Evolutionary conservation across 1,140 invertebrate species (phyloP).

Genomic region (Brachionus plicatilis): DNA sequence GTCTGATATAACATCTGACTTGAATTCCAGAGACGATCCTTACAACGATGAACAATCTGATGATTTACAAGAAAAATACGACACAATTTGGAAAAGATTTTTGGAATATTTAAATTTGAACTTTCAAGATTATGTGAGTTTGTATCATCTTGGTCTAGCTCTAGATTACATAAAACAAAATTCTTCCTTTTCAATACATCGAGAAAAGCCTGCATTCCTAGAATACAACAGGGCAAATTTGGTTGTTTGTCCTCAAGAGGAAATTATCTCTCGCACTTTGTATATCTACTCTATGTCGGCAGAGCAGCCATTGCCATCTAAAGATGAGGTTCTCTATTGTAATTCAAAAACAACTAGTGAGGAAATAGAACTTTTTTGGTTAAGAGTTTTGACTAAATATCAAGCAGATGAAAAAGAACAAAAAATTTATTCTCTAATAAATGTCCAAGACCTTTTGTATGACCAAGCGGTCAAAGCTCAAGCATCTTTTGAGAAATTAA

Average conservation of each 20-base stretch:
- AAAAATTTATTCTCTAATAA: constrained; percentile 11
- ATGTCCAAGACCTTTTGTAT: constrained; percentile 14
- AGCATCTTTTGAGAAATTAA: neutral
- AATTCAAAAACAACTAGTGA: constrained; percentile 47
- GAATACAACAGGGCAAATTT: constrained; percentile 46
- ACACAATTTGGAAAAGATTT: constrained; percentile 46
- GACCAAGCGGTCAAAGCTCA: constrained; percentile 12
- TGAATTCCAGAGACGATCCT: neutral
- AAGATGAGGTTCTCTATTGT: constrained; percentile 52
- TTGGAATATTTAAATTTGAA: constrained; percentile 45
- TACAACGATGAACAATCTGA: neutral
- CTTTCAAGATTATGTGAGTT: constrained; percentile 48
- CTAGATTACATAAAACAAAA: constrained; percentile 43
- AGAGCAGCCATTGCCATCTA: constrained; percentile 43
- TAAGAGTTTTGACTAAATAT: neutral
- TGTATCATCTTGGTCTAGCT: constrained; percentile 49
- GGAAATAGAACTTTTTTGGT: constrained; percentile 44
- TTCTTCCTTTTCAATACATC: constrained; percentile 26
- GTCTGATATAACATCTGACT: neutral
- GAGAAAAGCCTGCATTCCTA: constrained; percentile 44
- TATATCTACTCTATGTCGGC: neutral
- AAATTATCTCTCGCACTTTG: constrained; percentile 30
- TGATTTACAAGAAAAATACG: constrained; percentile 43
- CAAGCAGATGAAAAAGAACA: neutral
- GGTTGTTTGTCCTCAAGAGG: constrained; percentile 47